A percentile compares a stretch with the other conserved stretches of the same genome.
These are phyloP conservation scores for Hypotaenidia okinawae DNA, from an alignment of 2,797 vertebrate species.

Conservation along the genomic window DNA sequence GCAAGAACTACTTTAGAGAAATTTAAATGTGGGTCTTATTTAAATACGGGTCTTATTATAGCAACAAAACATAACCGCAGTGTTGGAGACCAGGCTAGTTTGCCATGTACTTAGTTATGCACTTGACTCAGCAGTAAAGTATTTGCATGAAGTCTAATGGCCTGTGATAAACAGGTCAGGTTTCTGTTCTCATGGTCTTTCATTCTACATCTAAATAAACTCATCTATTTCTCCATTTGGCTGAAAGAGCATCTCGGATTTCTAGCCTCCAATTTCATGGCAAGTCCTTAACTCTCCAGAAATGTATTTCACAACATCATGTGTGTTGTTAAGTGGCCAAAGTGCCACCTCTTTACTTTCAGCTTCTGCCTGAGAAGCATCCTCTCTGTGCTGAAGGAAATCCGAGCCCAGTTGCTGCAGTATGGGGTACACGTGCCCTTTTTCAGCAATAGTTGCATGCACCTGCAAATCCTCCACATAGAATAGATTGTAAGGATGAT, in stretches of 20 bases:
- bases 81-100: background rate
- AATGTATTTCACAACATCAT: background rate
- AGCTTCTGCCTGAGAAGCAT: background rate
- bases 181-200: background rate
- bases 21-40: background rate
- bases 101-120: background rate
- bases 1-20: background rate
- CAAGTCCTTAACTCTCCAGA: background rate
- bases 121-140: background rate
- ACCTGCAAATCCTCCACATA: background rate
- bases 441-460: background rate
- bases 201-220: background rate
- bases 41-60: background rate
- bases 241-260: background rate
- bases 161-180: background rate
- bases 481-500: background rate
- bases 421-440: background rate
- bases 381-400: background rate
- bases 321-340: accelerated
- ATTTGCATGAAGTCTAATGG: background rate
- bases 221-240: background rate
- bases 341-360: background rate
- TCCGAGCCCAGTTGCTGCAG: background rate
- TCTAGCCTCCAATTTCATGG: background rate
- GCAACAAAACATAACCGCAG: background rate